phyloP scores from a whole-genome alignment of 2,113 vertebrate genomes.

The Chauna torquata region DNA sequence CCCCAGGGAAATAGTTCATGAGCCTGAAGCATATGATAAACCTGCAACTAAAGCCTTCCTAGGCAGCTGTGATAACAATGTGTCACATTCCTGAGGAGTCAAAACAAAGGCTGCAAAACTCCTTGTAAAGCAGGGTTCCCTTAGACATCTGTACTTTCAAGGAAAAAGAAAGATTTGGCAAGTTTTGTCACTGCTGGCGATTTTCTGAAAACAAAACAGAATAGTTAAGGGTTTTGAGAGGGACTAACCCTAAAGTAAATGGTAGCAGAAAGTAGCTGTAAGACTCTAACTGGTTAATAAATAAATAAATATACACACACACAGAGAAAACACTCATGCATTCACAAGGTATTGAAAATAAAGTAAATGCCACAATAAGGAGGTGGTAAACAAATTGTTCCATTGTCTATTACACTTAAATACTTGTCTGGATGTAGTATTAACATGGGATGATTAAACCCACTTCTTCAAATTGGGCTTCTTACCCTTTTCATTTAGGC shows the following conservation, averaged over 20 bases:
- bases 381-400: background rate
- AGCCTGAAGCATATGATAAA: slow-evolving; percentile 79
- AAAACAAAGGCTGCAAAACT: slow-evolving; percentile 72
- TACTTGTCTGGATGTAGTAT: background rate
- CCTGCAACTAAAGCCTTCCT: slow-evolving; percentile 64
- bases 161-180: slow-evolving; percentile 37
- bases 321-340: background rate
- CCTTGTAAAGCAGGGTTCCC: slow-evolving; percentile 27
- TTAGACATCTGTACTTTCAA: slow-evolving; percentile 58
- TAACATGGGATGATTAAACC: background rate
- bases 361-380: background rate
- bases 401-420: background rate
- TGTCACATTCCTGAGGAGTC: slow-evolving; percentile 75
- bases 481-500: background rate
- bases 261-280: background rate
- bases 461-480: background rate
- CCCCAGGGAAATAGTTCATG: slow-evolving; percentile 76
- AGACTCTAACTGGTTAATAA: background rate
- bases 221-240: background rate
- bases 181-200: background rate
- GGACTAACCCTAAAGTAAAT: background rate
- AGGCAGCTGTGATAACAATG: slow-evolving; percentile 75
- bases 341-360: background rate
- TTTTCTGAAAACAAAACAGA: background rate
- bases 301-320: too few species aligned